A percentile compares a stretch with the other conserved stretches of the same genome.
Conservation (phyloP, 2,888 invertebrate species). For the Drosophila mimetica region DNA sequence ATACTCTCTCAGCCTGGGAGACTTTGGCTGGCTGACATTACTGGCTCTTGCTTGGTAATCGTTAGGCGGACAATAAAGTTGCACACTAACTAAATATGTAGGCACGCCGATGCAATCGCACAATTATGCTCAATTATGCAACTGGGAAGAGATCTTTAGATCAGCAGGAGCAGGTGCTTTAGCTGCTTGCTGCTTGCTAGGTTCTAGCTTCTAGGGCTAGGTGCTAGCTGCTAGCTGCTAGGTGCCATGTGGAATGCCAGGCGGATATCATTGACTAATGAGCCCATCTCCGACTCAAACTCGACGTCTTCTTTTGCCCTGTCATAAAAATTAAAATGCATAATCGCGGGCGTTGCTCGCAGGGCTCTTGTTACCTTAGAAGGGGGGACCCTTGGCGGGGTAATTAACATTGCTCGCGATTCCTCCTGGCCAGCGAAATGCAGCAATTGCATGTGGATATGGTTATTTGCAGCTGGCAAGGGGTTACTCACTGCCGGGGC, state of each 20-base stretch:
- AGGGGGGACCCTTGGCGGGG: conserved; percentile 2
- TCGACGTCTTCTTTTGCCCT: conserved; percentile 30
- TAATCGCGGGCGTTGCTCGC: conserved; percentile 52
- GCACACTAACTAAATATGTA: conserved; percentile 41
- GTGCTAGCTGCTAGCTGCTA: conserved; percentile 36
- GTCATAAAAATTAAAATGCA: conserved; percentile 56
- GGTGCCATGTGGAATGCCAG: conserved; percentile 53
- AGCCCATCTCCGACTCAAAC: conserved; percentile 37
- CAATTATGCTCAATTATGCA: conserved; percentile 75
- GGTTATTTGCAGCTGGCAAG: conserved; percentile 33
- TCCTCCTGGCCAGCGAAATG: conserved; percentile 19
- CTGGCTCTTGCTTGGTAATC: conserved; percentile 26
- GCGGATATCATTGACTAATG: conserved; percentile 74
- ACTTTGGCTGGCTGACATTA: conserved; percentile 45
- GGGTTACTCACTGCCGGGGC: conserved; percentile 49
- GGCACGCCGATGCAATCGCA: conserved; percentile 65
- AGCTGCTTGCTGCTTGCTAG: conserved; percentile 42
- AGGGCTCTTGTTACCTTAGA: conserved; percentile 27
- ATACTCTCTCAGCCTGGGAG: not conserved
- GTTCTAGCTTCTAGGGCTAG: conserved; percentile 22
- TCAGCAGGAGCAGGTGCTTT: conserved; percentile 12
- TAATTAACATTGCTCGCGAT: conserved; percentile 57
- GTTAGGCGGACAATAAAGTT: conserved; percentile 53
- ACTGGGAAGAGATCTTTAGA: conserved; percentile 48
- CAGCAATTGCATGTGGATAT: conserved; percentile 54